phyloP scores from a whole-genome alignment of 1,140 invertebrate species.

The Meloidogyne exigua region DNA sequence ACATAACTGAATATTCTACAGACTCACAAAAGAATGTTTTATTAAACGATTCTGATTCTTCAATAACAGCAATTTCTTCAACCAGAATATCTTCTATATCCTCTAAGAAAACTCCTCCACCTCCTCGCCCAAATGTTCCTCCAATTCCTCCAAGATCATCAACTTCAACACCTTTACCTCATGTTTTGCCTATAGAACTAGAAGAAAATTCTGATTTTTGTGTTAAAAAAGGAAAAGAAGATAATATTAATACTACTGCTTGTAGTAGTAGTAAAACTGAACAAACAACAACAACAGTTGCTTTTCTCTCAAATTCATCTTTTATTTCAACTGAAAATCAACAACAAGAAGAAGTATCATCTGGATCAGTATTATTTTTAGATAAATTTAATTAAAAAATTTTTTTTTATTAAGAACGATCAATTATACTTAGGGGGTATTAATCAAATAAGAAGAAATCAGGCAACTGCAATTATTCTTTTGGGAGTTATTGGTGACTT shows the following conservation, averaged over 20 bases:
- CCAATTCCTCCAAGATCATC: constrained; percentile 19
- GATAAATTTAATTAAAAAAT: not conserved
- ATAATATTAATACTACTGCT: not conserved
- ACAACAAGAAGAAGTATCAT: not conserved
- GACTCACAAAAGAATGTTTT: not conserved
- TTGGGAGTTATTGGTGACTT: constrained; percentile 86
- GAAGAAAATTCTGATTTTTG: not conserved
- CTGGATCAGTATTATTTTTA: not conserved
- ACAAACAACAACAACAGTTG: not conserved
- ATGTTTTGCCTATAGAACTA: not conserved
- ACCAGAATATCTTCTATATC: constrained; percentile 7
- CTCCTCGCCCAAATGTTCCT: constrained; percentile 1
- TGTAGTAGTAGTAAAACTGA: not conserved
- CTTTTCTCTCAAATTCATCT: constrained; percentile 7
- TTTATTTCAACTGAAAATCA: constrained; percentile 15
- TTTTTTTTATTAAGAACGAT: constrained; percentile 11
- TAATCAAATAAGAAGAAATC: constrained; percentile 81
- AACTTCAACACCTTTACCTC: constrained; percentile 12
- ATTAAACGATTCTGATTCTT: not conserved
- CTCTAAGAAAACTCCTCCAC: not conserved
- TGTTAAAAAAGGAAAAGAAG: not conserved
- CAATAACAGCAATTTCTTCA: not conserved
- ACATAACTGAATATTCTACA: not conserved
- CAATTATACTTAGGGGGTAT: constrained; percentile 21
- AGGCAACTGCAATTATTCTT: constrained; percentile 92